Evolutionary conservation across 2,113 vertebrate species (phyloP), one percentile per base, ranked within the genome.

Genomic region (Dunckerocampus dactyliophorus): DNA sequence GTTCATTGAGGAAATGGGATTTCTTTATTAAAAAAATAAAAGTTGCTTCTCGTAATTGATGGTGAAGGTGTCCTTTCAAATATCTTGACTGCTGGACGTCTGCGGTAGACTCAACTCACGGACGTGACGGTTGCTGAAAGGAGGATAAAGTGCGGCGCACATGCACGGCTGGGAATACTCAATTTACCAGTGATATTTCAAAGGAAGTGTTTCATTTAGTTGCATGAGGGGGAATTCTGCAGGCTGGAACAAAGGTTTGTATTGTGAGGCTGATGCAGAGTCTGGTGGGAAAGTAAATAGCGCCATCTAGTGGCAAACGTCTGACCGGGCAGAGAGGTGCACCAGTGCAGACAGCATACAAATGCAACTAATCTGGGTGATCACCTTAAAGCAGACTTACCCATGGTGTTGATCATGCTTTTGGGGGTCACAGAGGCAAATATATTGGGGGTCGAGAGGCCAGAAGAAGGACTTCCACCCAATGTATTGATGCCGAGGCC

Each of bases 401-500:
- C 89, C 5, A 88, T 90, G 19, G 90, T 90, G 81, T 98, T 98
- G 90, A 97, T 98, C 94, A 95, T 97, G 93, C 95, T 97, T 92
- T 96, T 98, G 81, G 95, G 93, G 73, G 93, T 93, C 72, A 91
- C 87, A 79, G 94, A 92, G 68, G 93, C 82, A 84, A 96, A 95
- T 89, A 96, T 92, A 87, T 94, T 95, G 66, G 94, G 90, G 37
- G 93, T 92, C 80, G 12, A 90, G 91, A 3, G 90, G 17, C 59
- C 22, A 43, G 46, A 34, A 80, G 57, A 91, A 89, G 45, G 81
- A 39, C 91, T 71, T 67, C 89, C 88, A 75, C 93, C 95, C 56
- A 95, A 92, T 0, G 93, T 94, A 82, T 92, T 94, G 1, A 96
- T 92, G 15, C 93, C 91, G 69, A 94, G 80, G 62, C 92, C 93